phyloP scores from a whole-genome alignment of 2,113 vertebrate species.

The Spermophilus dauricus region DNA sequence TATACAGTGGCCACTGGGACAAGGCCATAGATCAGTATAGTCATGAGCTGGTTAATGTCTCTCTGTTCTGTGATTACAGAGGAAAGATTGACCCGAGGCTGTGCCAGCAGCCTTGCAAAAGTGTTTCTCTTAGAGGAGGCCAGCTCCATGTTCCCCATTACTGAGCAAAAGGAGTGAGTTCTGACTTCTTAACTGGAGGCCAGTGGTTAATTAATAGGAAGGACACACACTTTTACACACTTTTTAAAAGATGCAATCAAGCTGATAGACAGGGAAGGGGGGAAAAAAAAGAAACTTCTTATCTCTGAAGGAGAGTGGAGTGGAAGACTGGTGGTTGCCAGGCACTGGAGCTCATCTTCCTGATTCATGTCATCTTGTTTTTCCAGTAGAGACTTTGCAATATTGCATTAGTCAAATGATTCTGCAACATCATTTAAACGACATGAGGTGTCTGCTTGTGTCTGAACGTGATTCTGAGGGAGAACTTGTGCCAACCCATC shows the following conservation, averaged over 20 bases:
- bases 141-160: background rate
- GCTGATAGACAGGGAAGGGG: no score
- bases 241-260: no score
- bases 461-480: slow-evolving; percentile 66
- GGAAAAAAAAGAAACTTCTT: background rate
- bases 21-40: background rate
- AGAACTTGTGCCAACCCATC: slow-evolving; percentile 67
- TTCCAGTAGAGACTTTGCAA: slow-evolving; percentile 72
- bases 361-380: slow-evolving; percentile 78
- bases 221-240: background rate
- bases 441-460: slow-evolving; percentile 74
- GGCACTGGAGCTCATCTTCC: slow-evolving; percentile 6
- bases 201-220: background rate
- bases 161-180: background rate
- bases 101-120: background rate
- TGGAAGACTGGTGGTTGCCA: slow-evolving; percentile 27
- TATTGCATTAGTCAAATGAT: slow-evolving; percentile 55
- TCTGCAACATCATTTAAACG: slow-evolving; percentile 79
- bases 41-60: background rate
- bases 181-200: background rate
- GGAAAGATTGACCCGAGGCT: background rate
- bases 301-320: background rate
- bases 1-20: background rate
- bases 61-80: background rate
- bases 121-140: background rate